These are phyloP conservation scores for Hydrotaea cyrtoneurina DNA, from an alignment of 2,888 invertebrate genomes.

Conservation along the genomic window DNA sequence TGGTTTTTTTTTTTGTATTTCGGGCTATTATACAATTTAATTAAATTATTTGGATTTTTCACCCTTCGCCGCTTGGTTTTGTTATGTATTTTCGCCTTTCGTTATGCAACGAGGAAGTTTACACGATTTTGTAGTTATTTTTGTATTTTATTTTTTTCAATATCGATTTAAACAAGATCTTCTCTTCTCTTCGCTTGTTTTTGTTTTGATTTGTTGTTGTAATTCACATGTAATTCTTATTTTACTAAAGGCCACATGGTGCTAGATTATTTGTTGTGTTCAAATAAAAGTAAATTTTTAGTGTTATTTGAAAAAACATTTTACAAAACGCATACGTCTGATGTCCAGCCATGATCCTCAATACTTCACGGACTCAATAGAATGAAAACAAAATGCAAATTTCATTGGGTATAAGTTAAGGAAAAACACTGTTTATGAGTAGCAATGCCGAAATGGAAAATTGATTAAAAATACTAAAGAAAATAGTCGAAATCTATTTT, in stretches of 20 bases:
- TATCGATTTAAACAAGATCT: conserved; percentile 34
- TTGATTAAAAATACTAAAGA: no score
- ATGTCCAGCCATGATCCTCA: no score
- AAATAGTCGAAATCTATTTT: no score
- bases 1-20: conserved; percentile 3
- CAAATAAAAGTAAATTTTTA: no score
- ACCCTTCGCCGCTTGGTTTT: conserved; percentile 5
- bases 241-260: conserved; percentile 56
- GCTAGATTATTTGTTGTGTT: no score
- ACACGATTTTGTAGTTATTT: conserved; percentile 54
- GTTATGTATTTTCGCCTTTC: conserved; percentile 2
- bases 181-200: neutral
- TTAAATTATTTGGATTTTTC: conserved; percentile 48
- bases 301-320: neutral
- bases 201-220: conserved; percentile 16
- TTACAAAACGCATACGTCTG: neutral
- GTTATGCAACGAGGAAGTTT: conserved; percentile 62
- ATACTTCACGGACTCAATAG: no score
- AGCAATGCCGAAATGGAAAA: no score
- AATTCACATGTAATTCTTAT: conserved; percentile 27
- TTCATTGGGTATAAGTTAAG: no score
- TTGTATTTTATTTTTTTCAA: conserved; percentile 21
- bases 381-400: no score
- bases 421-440: no score
- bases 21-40: conserved; percentile 54